Evolutionary conservation across 2,888 invertebrate genomes (phyloP), one percentile per base, ranked within the genome.

Genomic region (Eugnorisma glareosa): DNA sequence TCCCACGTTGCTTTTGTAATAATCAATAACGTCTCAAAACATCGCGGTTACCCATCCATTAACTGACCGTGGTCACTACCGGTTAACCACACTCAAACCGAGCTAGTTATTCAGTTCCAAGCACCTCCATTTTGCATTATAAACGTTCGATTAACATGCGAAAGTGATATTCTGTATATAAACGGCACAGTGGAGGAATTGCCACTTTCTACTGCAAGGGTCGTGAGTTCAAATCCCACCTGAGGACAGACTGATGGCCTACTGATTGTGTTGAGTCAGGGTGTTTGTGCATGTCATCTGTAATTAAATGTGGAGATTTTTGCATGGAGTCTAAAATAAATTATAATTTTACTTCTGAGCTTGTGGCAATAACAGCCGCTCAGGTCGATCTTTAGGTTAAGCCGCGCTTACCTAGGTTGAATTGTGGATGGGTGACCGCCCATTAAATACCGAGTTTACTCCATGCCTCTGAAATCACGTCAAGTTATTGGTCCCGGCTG

Each of bases 151-250:
- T 21, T 40, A 1, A n/a, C 37, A 24, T 43, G 51, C 24, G 83
- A 81, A 81, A 81, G 80, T 81, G 61, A 70, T 43, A 48, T 48
- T 43, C 15, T 43, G 51, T 66, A 37, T 59, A 43, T 79, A 54
- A 79, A 71, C 45, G 67, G 83, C 31, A 79, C 67, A 67, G 79
- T 71, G 21, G 66, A 21, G 59, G 54, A 70, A 61, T 67, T 31
- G 64, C 57, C 67, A 86, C 86, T 84, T 82, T 84, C 73, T 81
- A 74, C 48, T 21, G 70, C 40, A 10, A 40, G 73, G 84, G 84
- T 84, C 81, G 84, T 8, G 80, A 37, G 81, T 73, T 81, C 81
- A 81, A 81, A 57, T 66, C 45, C 51, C 67, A 67, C 24, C 31
- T 61, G 57, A 54, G 40, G 68, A 73, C 64, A 31, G 51, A 73